These are phyloP conservation scores for Synchiropus splendidus DNA, from an alignment of 2,113 vertebrate species.

Conservation along the genomic window DNA sequence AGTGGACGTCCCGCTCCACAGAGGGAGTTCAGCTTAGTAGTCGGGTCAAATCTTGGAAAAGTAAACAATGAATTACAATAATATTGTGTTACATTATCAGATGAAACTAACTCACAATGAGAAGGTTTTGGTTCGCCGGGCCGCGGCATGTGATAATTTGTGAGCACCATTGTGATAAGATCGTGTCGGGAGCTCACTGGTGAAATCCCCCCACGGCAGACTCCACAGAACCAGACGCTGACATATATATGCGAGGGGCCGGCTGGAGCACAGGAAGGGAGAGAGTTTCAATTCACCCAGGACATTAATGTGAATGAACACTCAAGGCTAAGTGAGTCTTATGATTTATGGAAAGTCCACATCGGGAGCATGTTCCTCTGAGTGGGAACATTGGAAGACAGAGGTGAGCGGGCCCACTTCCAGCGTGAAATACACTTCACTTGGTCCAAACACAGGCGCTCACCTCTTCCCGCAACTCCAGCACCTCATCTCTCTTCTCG, in stretches of 20 bases:
- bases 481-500: constrained; percentile 31
- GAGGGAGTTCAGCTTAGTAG: constrained; percentile 44
- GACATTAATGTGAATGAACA: constrained; percentile 45
- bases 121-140: constrained; percentile 36
- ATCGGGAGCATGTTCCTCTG: constrained; percentile 23
- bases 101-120: constrained; percentile 37
- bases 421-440: constrained; percentile 10
- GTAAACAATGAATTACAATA: constrained; percentile 47
- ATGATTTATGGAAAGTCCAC: constrained; percentile 41
- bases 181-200: constrained; percentile 33
- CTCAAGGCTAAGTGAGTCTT: constrained; percentile 38
- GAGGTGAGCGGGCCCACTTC: constrained; percentile 16
- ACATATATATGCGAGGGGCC: constrained; percentile 21
- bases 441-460: constrained; percentile 9
- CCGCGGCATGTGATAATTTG: constrained; percentile 42
- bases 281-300: constrained; percentile 34
- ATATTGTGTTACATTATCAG: constrained; percentile 57
- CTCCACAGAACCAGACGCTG: constrained; percentile 37
- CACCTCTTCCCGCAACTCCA: no score
- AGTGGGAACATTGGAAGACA: constrained; percentile 32
- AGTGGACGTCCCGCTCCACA: constrained; percentile 43
- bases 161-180: constrained; percentile 46
- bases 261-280: constrained; percentile 7
- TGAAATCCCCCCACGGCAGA: constrained; percentile 23
- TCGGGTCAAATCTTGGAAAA: constrained; percentile 32